Conservation (phyloP, 2,797 vertebrate species). For the Cuculus canorus region DNA sequence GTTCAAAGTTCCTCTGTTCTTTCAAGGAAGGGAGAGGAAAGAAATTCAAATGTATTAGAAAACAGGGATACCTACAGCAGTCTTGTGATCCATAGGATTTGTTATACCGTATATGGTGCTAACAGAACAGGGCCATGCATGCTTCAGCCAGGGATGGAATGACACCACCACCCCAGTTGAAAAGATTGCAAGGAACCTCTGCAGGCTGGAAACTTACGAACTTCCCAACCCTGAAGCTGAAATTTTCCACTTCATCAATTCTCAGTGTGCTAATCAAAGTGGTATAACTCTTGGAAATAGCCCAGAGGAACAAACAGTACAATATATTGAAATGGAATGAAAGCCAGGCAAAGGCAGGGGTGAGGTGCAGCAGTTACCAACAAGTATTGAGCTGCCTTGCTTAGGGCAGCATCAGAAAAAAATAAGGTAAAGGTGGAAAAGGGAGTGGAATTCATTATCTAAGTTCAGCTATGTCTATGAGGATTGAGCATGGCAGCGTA, state of each 20-base stretch:
- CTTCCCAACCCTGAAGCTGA: background rate
- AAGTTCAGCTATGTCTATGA: background rate
- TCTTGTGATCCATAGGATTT: background rate
- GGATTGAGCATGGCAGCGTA: background rate
- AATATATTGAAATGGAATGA: background rate
- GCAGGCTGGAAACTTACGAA: background rate
- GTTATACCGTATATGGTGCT: background rate
- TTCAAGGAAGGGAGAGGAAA: background rate
- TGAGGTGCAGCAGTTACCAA: background rate
- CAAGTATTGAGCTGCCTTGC: slow-evolving; percentile 51
- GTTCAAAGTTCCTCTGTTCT: background rate
- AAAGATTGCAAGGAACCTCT: background rate
- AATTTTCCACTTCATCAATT: background rate
- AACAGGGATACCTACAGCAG: background rate
- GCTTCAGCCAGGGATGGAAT: background rate
- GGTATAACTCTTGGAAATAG: background rate
- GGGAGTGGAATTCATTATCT: background rate
- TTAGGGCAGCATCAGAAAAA: background rate
- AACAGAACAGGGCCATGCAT: background rate
- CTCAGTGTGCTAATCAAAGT: background rate
- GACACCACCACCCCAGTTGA: background rate
- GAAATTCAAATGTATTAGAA: background rate
- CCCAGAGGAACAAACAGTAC: background rate
- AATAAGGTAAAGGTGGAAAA: background rate
- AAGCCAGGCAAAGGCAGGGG: background rate